A percentile compares a stretch with the other conserved stretches of the same genome.
Evolutionary conservation across 2,113 vertebrate species (phyloP).

Genomic region (Eupsittula cactorum): DNA sequence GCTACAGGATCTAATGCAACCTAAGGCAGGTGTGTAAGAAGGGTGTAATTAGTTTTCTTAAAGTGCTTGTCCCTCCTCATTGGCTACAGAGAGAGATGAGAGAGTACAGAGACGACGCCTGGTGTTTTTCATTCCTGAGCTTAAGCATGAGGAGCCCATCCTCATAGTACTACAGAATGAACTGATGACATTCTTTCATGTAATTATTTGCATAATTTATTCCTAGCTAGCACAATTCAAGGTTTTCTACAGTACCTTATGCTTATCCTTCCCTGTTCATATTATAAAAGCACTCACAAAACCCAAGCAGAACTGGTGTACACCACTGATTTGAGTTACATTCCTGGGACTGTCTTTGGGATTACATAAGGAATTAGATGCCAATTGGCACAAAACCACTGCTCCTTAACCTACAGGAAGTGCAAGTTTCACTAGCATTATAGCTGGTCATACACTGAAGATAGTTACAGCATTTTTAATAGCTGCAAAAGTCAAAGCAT

Average conservation of each 20-base stretch:
- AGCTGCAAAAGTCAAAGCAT: background rate
- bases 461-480: background rate
- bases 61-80: background rate
- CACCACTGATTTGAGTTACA: background rate
- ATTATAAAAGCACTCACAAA: background rate
- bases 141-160: background rate
- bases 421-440: background rate
- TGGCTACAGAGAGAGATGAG: background rate
- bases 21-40: background rate
- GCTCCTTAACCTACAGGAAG: background rate
- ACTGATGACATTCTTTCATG: background rate
- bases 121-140: background rate
- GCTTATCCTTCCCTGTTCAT: background rate
- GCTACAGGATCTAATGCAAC: background rate
- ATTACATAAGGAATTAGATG: background rate
- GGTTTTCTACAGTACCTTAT: background rate
- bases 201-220: background rate
- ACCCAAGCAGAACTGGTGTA: background rate
- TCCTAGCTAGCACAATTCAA: background rate
- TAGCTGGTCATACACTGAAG: background rate
- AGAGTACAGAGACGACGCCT: background rate
- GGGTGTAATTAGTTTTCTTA: background rate
- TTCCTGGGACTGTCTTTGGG: background rate
- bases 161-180: background rate
- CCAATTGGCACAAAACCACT: background rate